phyloP scores from a whole-genome alignment of 2,888 invertebrate genomes.

The Dorcus parallelipipedus region DNA sequence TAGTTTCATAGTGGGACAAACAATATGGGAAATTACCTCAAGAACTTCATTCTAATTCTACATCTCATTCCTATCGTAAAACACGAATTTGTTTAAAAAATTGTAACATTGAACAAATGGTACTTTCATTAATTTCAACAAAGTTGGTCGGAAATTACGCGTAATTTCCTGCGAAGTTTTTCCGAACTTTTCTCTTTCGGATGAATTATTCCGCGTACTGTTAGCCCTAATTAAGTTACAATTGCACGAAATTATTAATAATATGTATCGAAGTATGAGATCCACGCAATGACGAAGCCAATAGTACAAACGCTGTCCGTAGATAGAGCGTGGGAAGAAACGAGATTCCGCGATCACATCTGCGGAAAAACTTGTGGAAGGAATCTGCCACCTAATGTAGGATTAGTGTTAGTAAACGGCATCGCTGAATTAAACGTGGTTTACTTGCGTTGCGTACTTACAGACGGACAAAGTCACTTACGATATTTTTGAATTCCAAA shows the following conservation, averaged over 20 bases:
- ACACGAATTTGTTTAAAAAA: no score
- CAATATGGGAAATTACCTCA: neutral
- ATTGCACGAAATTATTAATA: no score
- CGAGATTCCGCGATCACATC: constrained; percentile 42
- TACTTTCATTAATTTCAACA: no score
- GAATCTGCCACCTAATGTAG: constrained; percentile 40
- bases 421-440: constrained; percentile 29
- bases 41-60: neutral
- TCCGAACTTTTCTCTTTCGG: no score
- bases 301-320: constrained; percentile 22
- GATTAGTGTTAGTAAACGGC: constrained; percentile 32
- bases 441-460: constrained; percentile 11
- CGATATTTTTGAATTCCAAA: no score
- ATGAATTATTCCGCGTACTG: no score
- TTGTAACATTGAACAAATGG: no score
- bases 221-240: no score
- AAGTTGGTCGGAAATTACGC: no score
- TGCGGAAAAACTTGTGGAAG: constrained; percentile 37
- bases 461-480: no score
- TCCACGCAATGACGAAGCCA: constrained; percentile 3
- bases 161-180: no score
- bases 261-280: neutral
- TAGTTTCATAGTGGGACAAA: neutral
- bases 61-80: no score
- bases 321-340: constrained; percentile 44